Evolutionary conservation across 2,888 invertebrate species (phyloP).

Genomic region (Pilophorus perplexus): DNA sequence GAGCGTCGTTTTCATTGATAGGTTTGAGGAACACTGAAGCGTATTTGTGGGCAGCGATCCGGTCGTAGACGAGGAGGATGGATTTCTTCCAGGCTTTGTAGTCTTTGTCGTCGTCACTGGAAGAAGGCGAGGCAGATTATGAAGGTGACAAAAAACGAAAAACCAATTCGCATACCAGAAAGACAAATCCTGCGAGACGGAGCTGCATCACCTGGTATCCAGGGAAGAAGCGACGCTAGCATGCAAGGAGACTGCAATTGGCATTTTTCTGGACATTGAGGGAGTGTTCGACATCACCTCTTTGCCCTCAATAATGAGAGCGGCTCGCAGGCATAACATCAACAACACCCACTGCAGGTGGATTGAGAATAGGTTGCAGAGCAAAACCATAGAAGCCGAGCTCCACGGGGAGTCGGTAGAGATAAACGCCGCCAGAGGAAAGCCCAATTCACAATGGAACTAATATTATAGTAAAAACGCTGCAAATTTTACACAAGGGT

Average conservation of each 20-base stretch:
- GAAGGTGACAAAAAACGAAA: too few species aligned
- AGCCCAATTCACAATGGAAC: too few species aligned
- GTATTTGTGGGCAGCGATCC: slow-evolving; percentile 78
- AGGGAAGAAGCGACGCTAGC: slow-evolving; percentile 15
- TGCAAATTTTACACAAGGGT: too few species aligned
- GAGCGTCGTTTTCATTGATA: slow-evolving; percentile 83
- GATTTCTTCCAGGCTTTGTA: slow-evolving; percentile 85
- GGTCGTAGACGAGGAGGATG: slow-evolving; percentile 74
- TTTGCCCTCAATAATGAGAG: neutral
- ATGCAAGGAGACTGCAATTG: slow-evolving; percentile 2
- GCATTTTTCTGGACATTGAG: slow-evolving; percentile 31
- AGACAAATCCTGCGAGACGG: slow-evolving; percentile 32
- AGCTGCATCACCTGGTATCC: slow-evolving; percentile 17
- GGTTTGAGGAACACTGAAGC: slow-evolving; percentile 81
- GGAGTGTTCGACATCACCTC: slow-evolving; percentile 35
- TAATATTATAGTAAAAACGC: too few species aligned
- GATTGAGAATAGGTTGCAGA: slow-evolving; percentile 7
- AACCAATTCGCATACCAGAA: slow-evolving; percentile 19
- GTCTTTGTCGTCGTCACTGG: slow-evolving; percentile 69
- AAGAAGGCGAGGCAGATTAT: slow-evolving; percentile 35
- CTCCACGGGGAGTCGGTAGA: neutral
- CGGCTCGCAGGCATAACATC: neutral
- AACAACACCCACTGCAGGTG: slow-evolving; percentile 10
- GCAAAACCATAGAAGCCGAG: neutral
- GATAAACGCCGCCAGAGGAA: slow-evolving; percentile 40